Conservation (phyloP, 2,888 invertebrate genomes). For the Alloplasta piceator region DNA sequence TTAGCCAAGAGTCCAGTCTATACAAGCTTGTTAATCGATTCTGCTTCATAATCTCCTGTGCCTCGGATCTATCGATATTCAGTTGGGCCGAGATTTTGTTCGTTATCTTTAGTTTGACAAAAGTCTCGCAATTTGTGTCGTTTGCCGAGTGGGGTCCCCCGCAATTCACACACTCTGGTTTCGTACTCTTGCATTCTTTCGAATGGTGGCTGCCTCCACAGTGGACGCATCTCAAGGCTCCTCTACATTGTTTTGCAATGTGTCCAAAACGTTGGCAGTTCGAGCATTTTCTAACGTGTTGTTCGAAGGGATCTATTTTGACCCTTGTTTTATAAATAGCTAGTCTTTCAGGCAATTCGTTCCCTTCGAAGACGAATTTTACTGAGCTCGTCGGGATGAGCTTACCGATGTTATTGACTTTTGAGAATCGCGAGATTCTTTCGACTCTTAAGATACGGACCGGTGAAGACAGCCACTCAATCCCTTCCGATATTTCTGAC, state of each 20-base stretch:
- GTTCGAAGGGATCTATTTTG: slow-evolving; percentile 20
- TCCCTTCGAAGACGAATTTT: slow-evolving; percentile 21
- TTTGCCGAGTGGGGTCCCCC: neutral
- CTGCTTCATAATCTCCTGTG: too few relatives aligned
- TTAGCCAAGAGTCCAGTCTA: too few relatives aligned
- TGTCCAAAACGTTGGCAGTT: slow-evolving; percentile 37
- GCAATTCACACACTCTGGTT: neutral
- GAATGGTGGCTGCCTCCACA: neutral
- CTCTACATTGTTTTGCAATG: slow-evolving; percentile 13
- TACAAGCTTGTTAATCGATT: too few relatives aligned
- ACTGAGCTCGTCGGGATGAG: slow-evolving; percentile 11
- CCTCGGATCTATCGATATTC: too few relatives aligned
- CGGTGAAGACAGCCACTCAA: slow-evolving; percentile 1
- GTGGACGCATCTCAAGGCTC: slow-evolving; percentile 13
- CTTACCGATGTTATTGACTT: neutral
- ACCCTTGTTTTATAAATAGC: slow-evolving; percentile 4
- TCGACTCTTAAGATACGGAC: neutral
- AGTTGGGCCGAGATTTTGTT: too few relatives aligned
- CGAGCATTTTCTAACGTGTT: slow-evolving; percentile 2
- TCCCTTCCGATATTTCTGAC: slow-evolving; percentile 5
- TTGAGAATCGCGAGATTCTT: neutral
- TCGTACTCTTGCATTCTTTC: neutral
- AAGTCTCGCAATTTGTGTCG: too few relatives aligned
- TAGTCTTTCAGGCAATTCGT: neutral
- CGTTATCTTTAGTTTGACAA: too few relatives aligned